phyloP scores from a whole-genome alignment of 2,888 invertebrate genomes.

The Melipona bicolor region DNA sequence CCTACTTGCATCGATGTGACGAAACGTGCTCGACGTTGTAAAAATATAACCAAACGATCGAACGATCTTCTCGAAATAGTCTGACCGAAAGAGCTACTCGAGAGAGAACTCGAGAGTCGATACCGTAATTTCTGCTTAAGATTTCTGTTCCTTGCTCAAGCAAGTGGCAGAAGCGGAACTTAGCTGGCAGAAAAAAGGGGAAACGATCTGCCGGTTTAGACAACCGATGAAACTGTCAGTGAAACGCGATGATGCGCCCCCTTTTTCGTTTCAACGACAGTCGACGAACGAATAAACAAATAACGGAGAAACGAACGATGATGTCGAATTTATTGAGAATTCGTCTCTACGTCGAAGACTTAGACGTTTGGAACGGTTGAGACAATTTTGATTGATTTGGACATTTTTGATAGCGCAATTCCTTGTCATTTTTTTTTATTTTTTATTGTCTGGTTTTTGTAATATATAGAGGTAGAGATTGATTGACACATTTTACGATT shows the following conservation, averaged over 20 bases:
- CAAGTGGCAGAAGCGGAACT: not conserved
- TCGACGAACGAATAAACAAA: slow-evolving; percentile 41
- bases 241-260: slow-evolving; percentile 35
- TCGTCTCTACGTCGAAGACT: not conserved
- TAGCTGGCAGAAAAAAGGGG: slow-evolving; percentile 2
- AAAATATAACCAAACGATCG: slow-evolving; percentile 59
- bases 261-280: slow-evolving; percentile 34
- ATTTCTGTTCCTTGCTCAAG: slow-evolving; percentile 50
- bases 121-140: slow-evolving; percentile 54
- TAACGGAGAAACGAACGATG: not conserved
- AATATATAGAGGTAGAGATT: too few species aligned
- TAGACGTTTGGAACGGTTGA: not conserved
- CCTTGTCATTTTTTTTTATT: too few species aligned
- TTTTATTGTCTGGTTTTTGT: too few species aligned
- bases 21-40: slow-evolving; percentile 10
- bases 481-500: too few species aligned
- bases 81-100: slow-evolving; percentile 7
- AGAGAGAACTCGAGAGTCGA: not conserved
- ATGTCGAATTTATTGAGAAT: not conserved
- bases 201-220: slow-evolving; percentile 27
- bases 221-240: slow-evolving; percentile 41
- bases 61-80: not conserved
- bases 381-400: not conserved
- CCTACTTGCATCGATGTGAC: slow-evolving; percentile 58
- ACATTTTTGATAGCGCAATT: too few species aligned